These are phyloP conservation scores for Heliconius melpomene DNA, from an alignment of 1,140 invertebrate genomes.

Conservation along the genomic window DNA sequence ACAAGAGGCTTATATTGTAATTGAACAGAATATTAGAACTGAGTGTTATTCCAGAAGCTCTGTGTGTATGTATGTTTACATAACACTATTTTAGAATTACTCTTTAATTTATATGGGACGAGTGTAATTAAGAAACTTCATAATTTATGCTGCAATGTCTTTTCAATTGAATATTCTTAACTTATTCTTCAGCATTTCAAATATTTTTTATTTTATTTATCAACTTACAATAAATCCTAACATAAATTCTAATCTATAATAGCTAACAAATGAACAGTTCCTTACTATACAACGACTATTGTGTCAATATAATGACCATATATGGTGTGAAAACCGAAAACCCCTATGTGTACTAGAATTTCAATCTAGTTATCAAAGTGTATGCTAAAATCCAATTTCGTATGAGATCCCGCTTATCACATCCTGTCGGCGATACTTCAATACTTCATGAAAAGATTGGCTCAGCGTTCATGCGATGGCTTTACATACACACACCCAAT, in stretches of 20 bases:
- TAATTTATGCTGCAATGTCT: no score
- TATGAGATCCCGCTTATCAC: neutral
- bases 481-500: neutral
- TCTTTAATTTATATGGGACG: neutral
- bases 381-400: neutral
- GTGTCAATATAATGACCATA: neutral
- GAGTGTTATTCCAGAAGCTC: neutral
- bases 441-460: conserved; percentile 1
- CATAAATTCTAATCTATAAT: no score
- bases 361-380: neutral
- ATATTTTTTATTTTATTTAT: no score
- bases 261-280: no score
- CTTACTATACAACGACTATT: no score
- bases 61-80: neutral
- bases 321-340: neutral
- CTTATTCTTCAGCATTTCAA: no score
- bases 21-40: no score
- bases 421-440: neutral
- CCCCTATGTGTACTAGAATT: neutral
- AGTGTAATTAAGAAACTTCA: no score
- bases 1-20: no score
- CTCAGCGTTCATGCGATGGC: neutral
- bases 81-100: neutral
- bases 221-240: no score
- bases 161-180: no score